These are phyloP conservation scores for Caenorhabditis inopinata DNA, from an alignment of 1,140 invertebrate species.

Conservation along the genomic window DNA sequence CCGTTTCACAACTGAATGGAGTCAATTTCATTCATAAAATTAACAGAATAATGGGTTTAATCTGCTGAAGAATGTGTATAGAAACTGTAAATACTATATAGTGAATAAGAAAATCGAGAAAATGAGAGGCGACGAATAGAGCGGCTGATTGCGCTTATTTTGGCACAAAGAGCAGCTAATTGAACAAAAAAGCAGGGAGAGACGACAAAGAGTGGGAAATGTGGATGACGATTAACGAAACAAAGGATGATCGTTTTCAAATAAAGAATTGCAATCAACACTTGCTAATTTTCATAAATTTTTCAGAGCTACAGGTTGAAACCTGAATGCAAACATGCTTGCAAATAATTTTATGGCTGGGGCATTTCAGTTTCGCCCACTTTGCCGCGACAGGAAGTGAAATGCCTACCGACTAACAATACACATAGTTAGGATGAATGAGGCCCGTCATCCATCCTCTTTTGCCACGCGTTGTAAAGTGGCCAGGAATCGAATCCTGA, in stretches of 20 bases:
- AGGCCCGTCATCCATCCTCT: slow-evolving; percentile 23
- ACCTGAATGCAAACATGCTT: too few species aligned
- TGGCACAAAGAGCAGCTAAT: slow-evolving; percentile 29
- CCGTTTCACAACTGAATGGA: background rate
- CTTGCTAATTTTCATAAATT: too few species aligned
- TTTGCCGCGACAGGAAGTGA: slow-evolving; percentile 1
- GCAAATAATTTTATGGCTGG: background rate
- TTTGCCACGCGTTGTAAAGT: slow-evolving; percentile 22
- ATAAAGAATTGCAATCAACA: too few species aligned
- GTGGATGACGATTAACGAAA: too few species aligned
- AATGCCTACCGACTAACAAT: slow-evolving; percentile 23
- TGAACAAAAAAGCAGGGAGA: background rate
- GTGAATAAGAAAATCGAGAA: background rate
- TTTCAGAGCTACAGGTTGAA: too few species aligned
- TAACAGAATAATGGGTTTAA: background rate
- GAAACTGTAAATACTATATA: background rate
- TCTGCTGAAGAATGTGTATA: background rate
- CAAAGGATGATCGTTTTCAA: too few species aligned
- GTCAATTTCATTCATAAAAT: background rate
- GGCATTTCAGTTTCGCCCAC: slow-evolving; percentile 2
- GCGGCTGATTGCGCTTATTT: slow-evolving; percentile 24
- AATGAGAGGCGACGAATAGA: background rate
- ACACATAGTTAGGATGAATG: slow-evolving; percentile 33
- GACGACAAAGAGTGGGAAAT: background rate
- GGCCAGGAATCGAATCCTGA: slow-evolving; percentile 29